phyloP scores from a whole-genome alignment of 2,797 vertebrate species.

The Falco novaeseelandiae region DNA sequence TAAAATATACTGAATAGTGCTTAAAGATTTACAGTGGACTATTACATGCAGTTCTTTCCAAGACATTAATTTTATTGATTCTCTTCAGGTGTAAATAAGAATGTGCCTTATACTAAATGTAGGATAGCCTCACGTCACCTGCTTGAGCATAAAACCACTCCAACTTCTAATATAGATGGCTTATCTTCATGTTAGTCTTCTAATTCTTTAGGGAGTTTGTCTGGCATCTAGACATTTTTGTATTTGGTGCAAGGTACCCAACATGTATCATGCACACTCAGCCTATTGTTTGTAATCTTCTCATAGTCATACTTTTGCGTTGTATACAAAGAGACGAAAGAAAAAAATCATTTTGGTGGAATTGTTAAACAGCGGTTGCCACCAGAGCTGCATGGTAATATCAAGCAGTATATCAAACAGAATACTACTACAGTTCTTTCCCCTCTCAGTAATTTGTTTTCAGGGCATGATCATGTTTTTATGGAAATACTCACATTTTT shows the following conservation, averaged over 20 bases:
- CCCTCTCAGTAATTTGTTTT: neutral
- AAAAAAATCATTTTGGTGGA: neutral
- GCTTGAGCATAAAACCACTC: neutral
- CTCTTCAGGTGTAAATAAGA: neutral
- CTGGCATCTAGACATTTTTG: neutral
- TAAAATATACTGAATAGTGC: neutral
- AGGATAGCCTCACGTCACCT: neutral
- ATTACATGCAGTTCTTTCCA: neutral
- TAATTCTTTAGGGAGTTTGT: neutral
- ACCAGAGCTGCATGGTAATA: neutral
- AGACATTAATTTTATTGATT: constrained; percentile 9
- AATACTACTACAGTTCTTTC: neutral
- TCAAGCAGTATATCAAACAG: neutral
- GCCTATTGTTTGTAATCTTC: neutral
- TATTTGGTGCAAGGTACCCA: neutral
- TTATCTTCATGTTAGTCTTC: neutral
- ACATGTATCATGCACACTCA: neutral
- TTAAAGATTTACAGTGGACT: neutral
- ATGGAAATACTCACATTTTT: neutral
- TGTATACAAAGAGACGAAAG: neutral
- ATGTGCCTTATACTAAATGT: neutral
- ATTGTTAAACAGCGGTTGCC: neutral
- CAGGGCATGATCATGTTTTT: neutral
- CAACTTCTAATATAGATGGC: neutral
- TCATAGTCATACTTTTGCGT: neutral